Evolutionary conservation across 2,888 invertebrate species (phyloP), one percentile per base, ranked within the genome.

Genomic region (Neria commutata): DNA sequence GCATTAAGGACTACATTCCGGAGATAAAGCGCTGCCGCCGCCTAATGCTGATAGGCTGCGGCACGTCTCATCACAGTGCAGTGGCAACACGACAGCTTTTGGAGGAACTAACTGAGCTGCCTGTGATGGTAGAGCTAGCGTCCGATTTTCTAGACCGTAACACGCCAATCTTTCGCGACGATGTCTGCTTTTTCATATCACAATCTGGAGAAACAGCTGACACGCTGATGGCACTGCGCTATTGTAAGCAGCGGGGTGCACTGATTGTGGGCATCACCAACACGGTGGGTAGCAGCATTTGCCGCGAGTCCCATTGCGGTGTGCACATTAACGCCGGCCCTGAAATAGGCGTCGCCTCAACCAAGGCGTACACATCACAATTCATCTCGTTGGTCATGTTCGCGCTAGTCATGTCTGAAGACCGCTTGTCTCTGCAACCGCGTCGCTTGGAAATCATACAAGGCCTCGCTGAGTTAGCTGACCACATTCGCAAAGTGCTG

Each of bases 321-420:
- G 94, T 99, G 21, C 98, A 99, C 83, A 95, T 99, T 70, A 99
- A 99, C 80, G 99, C 99, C 25, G 99, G 99, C 0, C 98, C 98
- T 3, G 99, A 99, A 84, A 99, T 99, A 69, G 99, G 99, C 81
- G 99, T 99, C 2, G 99, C 99, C 33, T 97, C 96, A 55, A 99
- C 99, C 8, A 99, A 99, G 84, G 99, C 99, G 0, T 99, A 99
- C 83, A 99, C 99, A 1, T 98, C 98, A 62, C 99, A 99, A 83
- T 98, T 99, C 81, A 91, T 99, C 64, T 94, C 98, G 0, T 86
- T 99, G 63, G 96, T 98, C n/a, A 95, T 99, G 96, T 98, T 99
- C 81, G 97, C 95, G 0, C 84, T 99, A 62, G 95, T 97, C 49
- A 93, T 99, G 89, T 95, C 96, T 77, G 98, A 99, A 81, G 99